Conservation (phyloP, 2,888 invertebrate species). For the Liodrosophila aerea region DNA sequence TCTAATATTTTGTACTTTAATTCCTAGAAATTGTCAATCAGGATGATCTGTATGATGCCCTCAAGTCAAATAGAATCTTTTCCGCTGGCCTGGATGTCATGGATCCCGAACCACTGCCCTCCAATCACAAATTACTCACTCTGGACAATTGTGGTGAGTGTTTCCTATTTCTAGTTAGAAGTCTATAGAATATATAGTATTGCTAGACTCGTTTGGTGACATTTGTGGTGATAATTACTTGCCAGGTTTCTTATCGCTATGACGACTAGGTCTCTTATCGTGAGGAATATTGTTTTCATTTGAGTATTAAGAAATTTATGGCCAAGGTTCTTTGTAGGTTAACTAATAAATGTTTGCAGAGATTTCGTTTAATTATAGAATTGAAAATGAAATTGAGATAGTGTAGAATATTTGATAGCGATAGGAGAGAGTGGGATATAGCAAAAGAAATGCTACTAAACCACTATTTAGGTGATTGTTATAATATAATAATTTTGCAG, state of each 20-base stretch:
- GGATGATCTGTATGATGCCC: constrained; percentile 89
- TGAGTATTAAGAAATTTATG: constrained; percentile 19
- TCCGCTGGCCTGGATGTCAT: constrained; percentile 96
- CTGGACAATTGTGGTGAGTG: constrained; percentile 90
- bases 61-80: constrained; percentile 89
- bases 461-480: too few relatives aligned
- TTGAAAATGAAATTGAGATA: too few relatives aligned
- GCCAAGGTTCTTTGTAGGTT: constrained; percentile 60
- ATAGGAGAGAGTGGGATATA: too few relatives aligned
- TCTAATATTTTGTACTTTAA: not conserved
- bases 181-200: not conserved
- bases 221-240: constrained; percentile 3
- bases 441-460: too few relatives aligned
- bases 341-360: constrained; percentile 17
- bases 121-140: constrained; percentile 89
- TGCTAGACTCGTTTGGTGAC: not conserved
- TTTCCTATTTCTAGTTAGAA: not conserved
- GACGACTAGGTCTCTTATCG: constrained; percentile 30
- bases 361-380: too few relatives aligned
- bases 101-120: constrained; percentile 93
- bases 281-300: constrained; percentile 10
- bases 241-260: constrained; percentile 30
- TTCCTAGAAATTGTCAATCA: constrained; percentile 88
- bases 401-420: too few relatives aligned
- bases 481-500: too few relatives aligned